Evolutionary conservation across 1,140 invertebrate genomes (phyloP).

Genomic region (Achatina immaculata): DNA sequence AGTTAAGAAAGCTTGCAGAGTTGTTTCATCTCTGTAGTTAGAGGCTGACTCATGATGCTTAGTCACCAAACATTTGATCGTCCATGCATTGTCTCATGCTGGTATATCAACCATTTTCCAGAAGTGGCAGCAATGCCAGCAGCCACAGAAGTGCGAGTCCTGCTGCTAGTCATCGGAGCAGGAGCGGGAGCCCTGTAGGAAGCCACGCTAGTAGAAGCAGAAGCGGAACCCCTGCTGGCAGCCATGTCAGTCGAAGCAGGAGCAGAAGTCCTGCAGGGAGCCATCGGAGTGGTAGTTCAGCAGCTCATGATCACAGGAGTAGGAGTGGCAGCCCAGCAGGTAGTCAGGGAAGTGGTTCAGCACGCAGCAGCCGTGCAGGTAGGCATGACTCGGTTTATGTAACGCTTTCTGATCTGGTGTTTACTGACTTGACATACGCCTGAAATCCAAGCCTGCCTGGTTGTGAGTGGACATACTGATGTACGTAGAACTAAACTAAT

Average conservation of each 20-base stretch:
- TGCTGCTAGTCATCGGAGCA: conserved; percentile 27
- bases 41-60: too few species aligned
- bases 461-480: too few species aligned
- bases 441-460: too few species aligned
- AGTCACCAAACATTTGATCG: too few species aligned
- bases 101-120: neutral
- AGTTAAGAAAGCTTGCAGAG: too few species aligned
- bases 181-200: conserved; percentile 31
- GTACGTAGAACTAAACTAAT: neutral
- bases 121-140: conserved; percentile 20
- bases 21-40: too few species aligned
- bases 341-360: conserved; percentile 32
- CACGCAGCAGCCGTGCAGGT: conserved; percentile 27
- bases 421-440: too few species aligned
- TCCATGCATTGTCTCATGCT: too few species aligned
- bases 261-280: conserved; percentile 18
- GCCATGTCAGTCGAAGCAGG: conserved; percentile 24
- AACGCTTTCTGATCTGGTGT: too few species aligned
- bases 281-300: conserved; percentile 19
- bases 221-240: conserved; percentile 29
- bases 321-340: conserved; percentile 37
- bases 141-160: conserved; percentile 28
- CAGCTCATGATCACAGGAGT: conserved; percentile 15
- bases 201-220: neutral
- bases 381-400: too few species aligned